A percentile compares a stretch with the other conserved stretches of the same genome.
These are phyloP conservation scores for Laupala kohalensis DNA, from an alignment of 1,140 invertebrate species.

Conservation along the genomic window DNA sequence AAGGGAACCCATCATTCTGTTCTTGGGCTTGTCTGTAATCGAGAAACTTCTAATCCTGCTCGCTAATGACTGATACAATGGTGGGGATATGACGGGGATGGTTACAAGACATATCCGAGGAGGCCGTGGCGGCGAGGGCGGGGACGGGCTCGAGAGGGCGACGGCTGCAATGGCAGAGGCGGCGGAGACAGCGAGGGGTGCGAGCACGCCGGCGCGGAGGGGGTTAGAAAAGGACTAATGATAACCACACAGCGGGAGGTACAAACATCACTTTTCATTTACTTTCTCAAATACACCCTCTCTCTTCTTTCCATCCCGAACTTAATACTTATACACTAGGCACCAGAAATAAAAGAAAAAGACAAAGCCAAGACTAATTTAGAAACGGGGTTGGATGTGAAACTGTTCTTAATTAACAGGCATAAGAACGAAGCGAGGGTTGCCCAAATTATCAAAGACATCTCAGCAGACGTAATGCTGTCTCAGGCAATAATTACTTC, in stretches of 20 bases:
- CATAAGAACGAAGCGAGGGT: not conserved
- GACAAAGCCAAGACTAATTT: conserved; percentile 4
- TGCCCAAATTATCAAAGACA: not conserved
- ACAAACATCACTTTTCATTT: conserved; percentile 3
- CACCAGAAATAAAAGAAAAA: not conserved
- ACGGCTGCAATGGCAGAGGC: not conserved
- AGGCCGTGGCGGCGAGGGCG: not conserved
- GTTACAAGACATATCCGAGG: not conserved
- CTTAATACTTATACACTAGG: not conserved
- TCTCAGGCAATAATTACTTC: too few species aligned
- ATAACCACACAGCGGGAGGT: not conserved
- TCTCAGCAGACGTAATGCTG: too few species aligned
- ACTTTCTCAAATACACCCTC: not conserved
- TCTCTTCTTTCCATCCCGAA: not conserved
- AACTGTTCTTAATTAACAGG: conserved; percentile 5
- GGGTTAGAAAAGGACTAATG: not conserved
- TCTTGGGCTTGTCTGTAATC: not conserved
- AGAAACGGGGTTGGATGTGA: not conserved
- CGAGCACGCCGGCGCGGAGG: not conserved
- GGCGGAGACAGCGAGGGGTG: too few species aligned
- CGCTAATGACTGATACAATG: not conserved
- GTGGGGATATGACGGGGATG: not conserved
- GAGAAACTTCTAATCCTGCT: not conserved
- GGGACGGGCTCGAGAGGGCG: not conserved
- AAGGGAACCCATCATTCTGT: not conserved